phyloP scores from a whole-genome alignment of 2,113 vertebrate species.

The Cairina moschata region DNA sequence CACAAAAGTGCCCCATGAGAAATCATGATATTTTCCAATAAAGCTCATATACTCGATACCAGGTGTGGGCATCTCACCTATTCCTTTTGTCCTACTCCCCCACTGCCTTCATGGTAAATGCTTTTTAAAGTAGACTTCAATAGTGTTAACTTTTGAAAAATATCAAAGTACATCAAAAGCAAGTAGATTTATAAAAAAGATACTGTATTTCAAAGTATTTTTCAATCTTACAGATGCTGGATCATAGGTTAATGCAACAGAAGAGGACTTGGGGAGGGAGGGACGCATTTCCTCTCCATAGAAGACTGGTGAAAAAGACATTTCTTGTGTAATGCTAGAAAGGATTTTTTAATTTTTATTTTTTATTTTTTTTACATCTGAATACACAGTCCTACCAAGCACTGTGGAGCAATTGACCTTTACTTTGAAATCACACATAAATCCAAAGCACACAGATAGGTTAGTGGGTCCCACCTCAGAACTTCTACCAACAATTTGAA shows the following conservation, averaged over 20 bases:
- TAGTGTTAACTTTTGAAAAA: neutral
- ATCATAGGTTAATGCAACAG: neutral
- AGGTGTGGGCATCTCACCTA: neutral
- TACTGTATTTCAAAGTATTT: neutral
- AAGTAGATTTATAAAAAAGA: neutral
- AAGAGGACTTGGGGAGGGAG: neutral
- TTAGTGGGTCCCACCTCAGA: neutral
- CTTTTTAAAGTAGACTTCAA: neutral
- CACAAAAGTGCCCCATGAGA: neutral
- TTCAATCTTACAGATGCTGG: neutral
- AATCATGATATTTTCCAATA: neutral
- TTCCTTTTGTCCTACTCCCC: neutral
- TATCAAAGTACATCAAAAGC: neutral
- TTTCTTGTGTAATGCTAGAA: conserved; percentile 10
- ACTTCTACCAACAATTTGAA: neutral
- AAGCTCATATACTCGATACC: neutral
- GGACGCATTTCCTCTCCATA: neutral
- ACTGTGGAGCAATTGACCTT: conserved; percentile 3
- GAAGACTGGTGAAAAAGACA: neutral
- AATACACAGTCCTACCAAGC: neutral
- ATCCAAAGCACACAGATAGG: neutral
- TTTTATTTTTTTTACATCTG: neutral
- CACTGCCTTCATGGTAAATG: neutral
- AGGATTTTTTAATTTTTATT: neutral
- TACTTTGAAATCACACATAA: neutral